These are phyloP conservation scores for Campaea margaritaria DNA, from an alignment of 2,888 invertebrate species.

Conservation along the genomic window DNA sequence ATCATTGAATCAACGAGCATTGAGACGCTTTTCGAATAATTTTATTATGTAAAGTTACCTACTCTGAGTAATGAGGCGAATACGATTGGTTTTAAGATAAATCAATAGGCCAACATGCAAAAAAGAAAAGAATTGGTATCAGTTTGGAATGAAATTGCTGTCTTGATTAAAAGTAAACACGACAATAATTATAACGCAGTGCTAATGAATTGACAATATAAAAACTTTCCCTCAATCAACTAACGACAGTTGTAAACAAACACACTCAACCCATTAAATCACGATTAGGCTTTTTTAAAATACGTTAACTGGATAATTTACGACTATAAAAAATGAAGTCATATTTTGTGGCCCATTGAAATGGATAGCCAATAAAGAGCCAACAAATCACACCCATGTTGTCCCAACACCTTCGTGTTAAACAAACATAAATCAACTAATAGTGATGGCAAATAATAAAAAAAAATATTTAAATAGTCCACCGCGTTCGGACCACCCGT, in stretches of 20 bases:
- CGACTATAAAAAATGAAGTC: slow-evolving; percentile 43
- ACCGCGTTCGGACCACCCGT: slow-evolving; percentile 76
- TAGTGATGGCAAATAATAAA: slow-evolving; percentile 77
- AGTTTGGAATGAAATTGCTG: neutral
- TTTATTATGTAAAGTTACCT: neutral
- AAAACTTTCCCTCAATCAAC: slow-evolving; percentile 26
- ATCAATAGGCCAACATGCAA: neutral
- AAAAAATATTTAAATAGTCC: slow-evolving; percentile 79
- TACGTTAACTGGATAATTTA: slow-evolving; percentile 27
- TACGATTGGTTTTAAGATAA: neutral
- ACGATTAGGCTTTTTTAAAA: slow-evolving; percentile 29
- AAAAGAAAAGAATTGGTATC: neutral
- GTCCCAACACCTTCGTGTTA: slow-evolving; percentile 78
- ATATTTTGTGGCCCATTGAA: slow-evolving; percentile 56
- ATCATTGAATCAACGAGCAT: neutral
- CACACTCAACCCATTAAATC: slow-evolving; percentile 29
- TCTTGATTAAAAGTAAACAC: slow-evolving; percentile 3
- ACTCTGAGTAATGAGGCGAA: too few relatives aligned
- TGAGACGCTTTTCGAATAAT: slow-evolving; percentile 4
- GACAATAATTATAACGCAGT: slow-evolving; percentile 14
- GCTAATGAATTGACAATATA: slow-evolving; percentile 25
- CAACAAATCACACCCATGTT: slow-evolving; percentile 76
- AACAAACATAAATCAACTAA: slow-evolving; percentile 79
- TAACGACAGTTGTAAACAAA: slow-evolving; percentile 27
- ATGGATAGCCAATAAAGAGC: slow-evolving; percentile 71